Evolutionary conservation across 2,113 vertebrate genomes (phyloP), one percentile per base, ranked within the genome.

Genomic region (Scomber colias): DNA sequence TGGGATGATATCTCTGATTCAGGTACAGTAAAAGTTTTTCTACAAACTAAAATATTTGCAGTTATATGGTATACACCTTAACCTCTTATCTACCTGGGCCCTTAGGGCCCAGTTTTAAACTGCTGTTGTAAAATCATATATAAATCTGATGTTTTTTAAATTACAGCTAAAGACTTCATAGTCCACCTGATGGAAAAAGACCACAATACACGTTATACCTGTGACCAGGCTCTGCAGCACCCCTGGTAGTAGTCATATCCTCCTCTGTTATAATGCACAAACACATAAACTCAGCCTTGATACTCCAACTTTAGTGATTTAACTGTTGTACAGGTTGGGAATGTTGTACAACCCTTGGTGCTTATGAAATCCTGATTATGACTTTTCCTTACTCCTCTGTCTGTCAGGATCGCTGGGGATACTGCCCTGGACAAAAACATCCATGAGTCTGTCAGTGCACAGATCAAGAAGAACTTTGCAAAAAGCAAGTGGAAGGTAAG

Each of bases 1-100:
- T 99, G 98, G 98, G 98, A 99, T 0, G 98, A 99, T 87, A 99
- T 99, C 93, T 99, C 98, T 0, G 98, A 99, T 27, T 99, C 98
- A 31, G 98, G 98, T 99, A 95, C 19, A 19, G n/a, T 40, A 8
- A 40, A n/a, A 31, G 21, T 40, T 40, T 40, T 40, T 40, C 35
- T 9, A 40, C 35, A 8, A 40, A 40, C 24, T 8, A 40, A 40
- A 40, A 9, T 40, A 7, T 40, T 10, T 40, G 35, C 35, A 40
- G 35, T 40, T 40, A 40, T 40, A 40, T 7, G 6, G 35, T 40
- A 40, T 40, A 40, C 35, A 8, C 35, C 35, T 40, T 40, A 40
- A 40, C 35, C 35, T 9, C 35, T 40, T 1, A 40, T 40, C 35
- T 9, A 40, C 35, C 35, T 1, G 35, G 35, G 5, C 5, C 1